Percentiles rank a stretch among this genome's conserved stretches.
Evolutionary conservation across 2,888 invertebrate genomes (phyloP).

Genomic region (Eilema griseolum): DNA sequence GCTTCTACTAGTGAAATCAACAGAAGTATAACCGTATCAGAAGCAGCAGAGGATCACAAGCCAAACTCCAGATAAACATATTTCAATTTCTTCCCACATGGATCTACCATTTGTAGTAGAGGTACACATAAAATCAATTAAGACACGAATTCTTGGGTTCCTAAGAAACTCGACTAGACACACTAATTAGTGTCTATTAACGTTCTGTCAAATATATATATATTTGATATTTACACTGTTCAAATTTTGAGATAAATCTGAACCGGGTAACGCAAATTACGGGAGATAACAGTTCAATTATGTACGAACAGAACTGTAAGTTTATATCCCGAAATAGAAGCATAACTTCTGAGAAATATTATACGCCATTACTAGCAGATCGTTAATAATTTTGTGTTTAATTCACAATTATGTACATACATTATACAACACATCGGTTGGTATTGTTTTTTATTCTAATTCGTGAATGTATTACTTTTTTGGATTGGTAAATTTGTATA

Average conservation of each 20-base stretch:
- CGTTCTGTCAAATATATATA: not conserved
- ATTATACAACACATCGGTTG: not conserved
- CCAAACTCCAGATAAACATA: not conserved
- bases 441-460: not conserved
- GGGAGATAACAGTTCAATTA: too few species aligned
- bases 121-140: not conserved
- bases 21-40: not conserved
- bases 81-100: not conserved
- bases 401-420: conserved; percentile 14
- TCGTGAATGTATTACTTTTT: not conserved
- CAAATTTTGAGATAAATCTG: not conserved
- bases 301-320: conserved; percentile 19
- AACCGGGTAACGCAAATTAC: conserved; percentile 27
- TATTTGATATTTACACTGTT: conserved; percentile 18
- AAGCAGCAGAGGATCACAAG: not conserved
- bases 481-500: not conserved
- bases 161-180: not conserved
- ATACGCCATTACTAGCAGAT: conserved; percentile 10
- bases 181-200: not conserved
- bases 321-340: conserved; percentile 39
- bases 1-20: not conserved
- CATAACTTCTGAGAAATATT: conserved; percentile 29
- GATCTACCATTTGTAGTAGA: not conserved
- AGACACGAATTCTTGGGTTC: not conserved
- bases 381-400: conserved; percentile 33